Percentiles rank a stretch among this genome's conserved stretches.
phyloP scores from a whole-genome alignment of 2,888 invertebrate genomes.

The Catocala sponsa region DNA sequence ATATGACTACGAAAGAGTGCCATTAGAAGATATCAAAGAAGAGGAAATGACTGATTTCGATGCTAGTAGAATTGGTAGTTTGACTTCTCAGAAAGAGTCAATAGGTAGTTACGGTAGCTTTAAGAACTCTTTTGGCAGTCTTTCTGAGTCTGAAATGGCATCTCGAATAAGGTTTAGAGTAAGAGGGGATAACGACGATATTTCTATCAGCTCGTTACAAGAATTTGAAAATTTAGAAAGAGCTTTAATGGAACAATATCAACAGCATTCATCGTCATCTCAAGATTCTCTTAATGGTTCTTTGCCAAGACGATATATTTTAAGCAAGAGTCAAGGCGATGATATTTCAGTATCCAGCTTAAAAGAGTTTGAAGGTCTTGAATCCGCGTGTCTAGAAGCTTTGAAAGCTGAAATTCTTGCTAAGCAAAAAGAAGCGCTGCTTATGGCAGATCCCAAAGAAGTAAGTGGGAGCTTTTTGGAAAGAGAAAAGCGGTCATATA shows the following conservation, averaged over 20 bases:
- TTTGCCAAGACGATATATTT: conserved; percentile 91
- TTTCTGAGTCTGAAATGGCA: conserved; percentile 96
- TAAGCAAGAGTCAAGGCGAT: conserved; percentile 93
- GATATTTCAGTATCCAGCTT: conserved; percentile 95
- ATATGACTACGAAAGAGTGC: conserved; percentile 94
- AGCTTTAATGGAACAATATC: conserved; percentile 94
- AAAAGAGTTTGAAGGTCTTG: conserved; percentile 97
- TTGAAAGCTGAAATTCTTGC: conserved; percentile 94
- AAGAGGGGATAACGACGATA: conserved; percentile 96
- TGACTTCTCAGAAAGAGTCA: conserved; percentile 93
- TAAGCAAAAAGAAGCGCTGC: conserved; percentile 94
- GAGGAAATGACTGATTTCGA: conserved; percentile 97
- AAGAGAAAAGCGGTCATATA: conserved; percentile 83
- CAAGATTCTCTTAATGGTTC: conserved; percentile 96
- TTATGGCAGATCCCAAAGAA: conserved; percentile 89
- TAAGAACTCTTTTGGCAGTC: conserved; percentile 96
- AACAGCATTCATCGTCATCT: conserved; percentile 92
- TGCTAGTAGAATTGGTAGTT: conserved; percentile 92
- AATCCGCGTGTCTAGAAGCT: conserved; percentile 95
- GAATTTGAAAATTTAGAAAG: conserved; percentile 97
- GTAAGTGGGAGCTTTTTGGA: conserved; percentile 83
- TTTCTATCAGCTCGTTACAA: conserved; percentile 96
- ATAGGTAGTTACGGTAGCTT: conserved; percentile 94
- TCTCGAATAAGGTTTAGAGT: conserved; percentile 95
- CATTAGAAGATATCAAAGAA: conserved; percentile 96